Evolutionary conservation across 2,888 invertebrate genomes (phyloP), one percentile per base, ranked within the genome.

Genomic region (Acleris laterana): DNA sequence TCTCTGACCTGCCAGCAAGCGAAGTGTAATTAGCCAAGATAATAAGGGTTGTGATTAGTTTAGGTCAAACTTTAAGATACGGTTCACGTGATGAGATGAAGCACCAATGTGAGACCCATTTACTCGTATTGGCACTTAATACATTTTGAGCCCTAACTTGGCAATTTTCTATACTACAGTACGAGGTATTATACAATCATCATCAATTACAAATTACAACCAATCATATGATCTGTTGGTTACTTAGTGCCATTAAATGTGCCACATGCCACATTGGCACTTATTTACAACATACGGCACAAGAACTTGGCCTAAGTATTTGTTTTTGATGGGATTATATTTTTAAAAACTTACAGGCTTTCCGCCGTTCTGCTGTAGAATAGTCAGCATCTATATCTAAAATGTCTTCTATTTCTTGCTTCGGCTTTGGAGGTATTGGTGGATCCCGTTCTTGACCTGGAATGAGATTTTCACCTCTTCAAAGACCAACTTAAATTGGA

Each of bases 391-490:
- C 92, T 46, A 87, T 82, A 55, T 93, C 93, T 19, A 92, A 68
- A n/a, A 92, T 89, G 16, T 92, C 92, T 73, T 92, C 93, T n/a
- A 82, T 80, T 66, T 93, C 92, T 72, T 89, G 87, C 62, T 89
- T 89, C 7, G 86, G 79, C 67, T 85, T 90, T 5, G 78, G 72
- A 3, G 80, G 75, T 9, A 82, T 77, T 0, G 82, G 79, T 38
- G 87, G 87, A 55, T 91, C 91, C 70, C 90, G 80, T 74, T 92
- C 92, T 84, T 91, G 91, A 7, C 89, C 91, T 91, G 60, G 19
- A 32, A 57, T 46, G 11, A 17, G 17, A 44, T 20, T 22, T 22
- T 19, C 7, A n/a, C 25, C 17, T 13, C 25, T 32, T 32, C 32
- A 32, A 32, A 32, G 2, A 32, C 28, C 9, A 4, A 22, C 0